Percentiles rank a stretch among this genome's conserved stretches.
Conservation (phyloP, 2,797 vertebrate genomes). For the Phrynocephalus vlangalii region DNA sequence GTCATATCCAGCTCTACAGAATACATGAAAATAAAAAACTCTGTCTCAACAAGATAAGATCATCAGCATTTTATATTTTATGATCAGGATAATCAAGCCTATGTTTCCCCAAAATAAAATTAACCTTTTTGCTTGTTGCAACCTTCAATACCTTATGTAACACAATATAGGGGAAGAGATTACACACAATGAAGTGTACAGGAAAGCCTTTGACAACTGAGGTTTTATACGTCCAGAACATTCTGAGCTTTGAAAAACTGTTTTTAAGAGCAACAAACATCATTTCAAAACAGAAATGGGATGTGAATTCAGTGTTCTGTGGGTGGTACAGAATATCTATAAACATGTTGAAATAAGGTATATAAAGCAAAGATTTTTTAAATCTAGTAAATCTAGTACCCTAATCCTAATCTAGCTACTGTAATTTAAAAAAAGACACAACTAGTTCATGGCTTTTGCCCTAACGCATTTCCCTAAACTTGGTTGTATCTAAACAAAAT, state of each 20-base stretch:
- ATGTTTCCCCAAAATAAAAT: neutral
- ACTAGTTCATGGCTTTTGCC: neutral
- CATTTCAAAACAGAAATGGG: neutral
- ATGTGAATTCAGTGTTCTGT: neutral
- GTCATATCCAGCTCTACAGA: neutral
- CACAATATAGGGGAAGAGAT: neutral
- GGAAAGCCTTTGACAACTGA: constrained; percentile 7
- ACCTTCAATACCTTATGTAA: neutral
- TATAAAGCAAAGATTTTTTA: neutral
- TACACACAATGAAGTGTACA: neutral
- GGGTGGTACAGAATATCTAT: neutral
- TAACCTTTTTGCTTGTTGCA: neutral
- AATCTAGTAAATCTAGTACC: neutral
- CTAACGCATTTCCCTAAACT: neutral
- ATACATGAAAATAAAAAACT: constrained; percentile 21
- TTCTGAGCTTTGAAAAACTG: neutral
- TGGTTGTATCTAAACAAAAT: neutral
- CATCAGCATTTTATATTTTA: neutral
- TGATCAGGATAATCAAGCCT: neutral
- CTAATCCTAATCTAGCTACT: neutral
- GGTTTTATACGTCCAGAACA: neutral
- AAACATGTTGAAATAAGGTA: neutral
- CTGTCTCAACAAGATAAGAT: neutral
- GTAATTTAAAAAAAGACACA: neutral
- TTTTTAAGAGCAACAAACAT: neutral